phyloP scores from a whole-genome alignment of 2,113 vertebrate genomes.

The Myxocyprinus asiaticus region DNA sequence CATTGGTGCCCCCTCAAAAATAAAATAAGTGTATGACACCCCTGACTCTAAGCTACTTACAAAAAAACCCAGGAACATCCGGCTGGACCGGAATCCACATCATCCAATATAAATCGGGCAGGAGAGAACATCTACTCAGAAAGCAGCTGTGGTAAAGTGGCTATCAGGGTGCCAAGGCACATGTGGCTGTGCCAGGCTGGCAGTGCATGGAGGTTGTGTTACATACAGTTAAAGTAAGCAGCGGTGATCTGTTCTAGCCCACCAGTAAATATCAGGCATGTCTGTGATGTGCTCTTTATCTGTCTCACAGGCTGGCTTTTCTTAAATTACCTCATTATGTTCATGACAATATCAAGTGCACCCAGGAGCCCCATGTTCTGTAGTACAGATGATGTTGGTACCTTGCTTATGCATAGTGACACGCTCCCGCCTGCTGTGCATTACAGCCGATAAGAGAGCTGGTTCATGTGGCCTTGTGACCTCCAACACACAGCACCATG shows the following conservation, averaged over 20 bases:
- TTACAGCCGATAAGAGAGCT: conserved; percentile 56
- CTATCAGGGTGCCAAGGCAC: conserved; percentile 14
- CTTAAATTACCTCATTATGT: conserved; percentile 77
- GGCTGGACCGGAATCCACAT: conserved; percentile 16
- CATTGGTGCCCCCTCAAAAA: no score
- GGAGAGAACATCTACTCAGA: not conserved
- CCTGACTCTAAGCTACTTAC: no score
- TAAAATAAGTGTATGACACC: no score
- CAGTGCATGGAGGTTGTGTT: not conserved
- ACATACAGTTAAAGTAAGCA: not conserved
- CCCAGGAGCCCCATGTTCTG: conserved; percentile 64
- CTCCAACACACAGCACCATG: not conserved
- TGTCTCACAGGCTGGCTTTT: conserved; percentile 70
- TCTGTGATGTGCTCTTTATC: conserved; percentile 72
- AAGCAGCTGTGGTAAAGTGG: conserved; percentile 3
- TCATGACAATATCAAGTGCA: conserved; percentile 74
- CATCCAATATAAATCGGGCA: not conserved
- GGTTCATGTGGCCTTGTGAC: conserved; percentile 10
- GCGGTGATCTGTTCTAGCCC: conserved; percentile 60
- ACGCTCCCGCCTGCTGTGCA: conserved; percentile 48
- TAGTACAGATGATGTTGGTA: conserved; percentile 55
- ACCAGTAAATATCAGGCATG: conserved; percentile 73
- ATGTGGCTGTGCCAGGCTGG: not conserved
- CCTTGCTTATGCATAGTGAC: conserved; percentile 71
- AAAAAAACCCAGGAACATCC: not conserved